Evolutionary conservation across 2,113 vertebrate genomes (phyloP).

Genomic region (Sprattus sprattus): DNA sequence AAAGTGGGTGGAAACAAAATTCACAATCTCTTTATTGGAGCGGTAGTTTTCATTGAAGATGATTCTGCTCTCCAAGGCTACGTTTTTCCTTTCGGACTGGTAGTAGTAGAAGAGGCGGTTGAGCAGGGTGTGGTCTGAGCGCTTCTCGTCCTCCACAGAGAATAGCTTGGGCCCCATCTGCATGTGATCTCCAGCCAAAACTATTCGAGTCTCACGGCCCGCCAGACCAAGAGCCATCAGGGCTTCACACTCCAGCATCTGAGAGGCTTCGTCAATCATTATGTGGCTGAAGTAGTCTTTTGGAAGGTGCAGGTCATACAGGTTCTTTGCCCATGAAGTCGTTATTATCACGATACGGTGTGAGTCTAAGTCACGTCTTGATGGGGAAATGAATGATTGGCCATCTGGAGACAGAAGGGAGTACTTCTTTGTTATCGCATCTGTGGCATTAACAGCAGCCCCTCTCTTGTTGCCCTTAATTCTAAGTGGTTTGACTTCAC

Average conservation of each 20-base stretch:
- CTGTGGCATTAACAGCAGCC: constrained; percentile 53
- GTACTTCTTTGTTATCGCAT: constrained; percentile 73
- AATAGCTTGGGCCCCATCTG: constrained; percentile 86
- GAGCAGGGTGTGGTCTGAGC: constrained; percentile 78
- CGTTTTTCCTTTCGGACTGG: constrained; percentile 68
- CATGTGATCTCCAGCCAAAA: constrained; percentile 72
- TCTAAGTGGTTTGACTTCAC: constrained; percentile 70
- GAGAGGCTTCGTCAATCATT: constrained; percentile 88
- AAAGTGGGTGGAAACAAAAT: constrained; percentile 84
- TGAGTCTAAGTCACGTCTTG: constrained; percentile 54
- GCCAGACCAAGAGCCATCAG: constrained; percentile 70
- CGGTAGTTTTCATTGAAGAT: constrained; percentile 89
- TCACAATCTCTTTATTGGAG: constrained; percentile 78
- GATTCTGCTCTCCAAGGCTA: constrained; percentile 74
- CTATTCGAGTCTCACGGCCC: constrained; percentile 61
- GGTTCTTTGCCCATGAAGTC: constrained; percentile 67
- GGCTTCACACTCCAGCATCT: constrained; percentile 86
- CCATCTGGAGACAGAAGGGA: constrained; percentile 71
- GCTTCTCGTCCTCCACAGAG: constrained; percentile 63
- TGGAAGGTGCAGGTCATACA: constrained; percentile 67
- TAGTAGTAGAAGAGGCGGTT: constrained; percentile 84
- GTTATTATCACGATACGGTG: constrained; percentile 81
- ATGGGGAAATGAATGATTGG: constrained; percentile 67
- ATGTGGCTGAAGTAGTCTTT: constrained; percentile 85
- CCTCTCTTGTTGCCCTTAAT: constrained; percentile 67